These are phyloP conservation scores for Spilogale gracilis DNA, from an alignment of 2,113 vertebrate genomes.

Conservation along the genomic window DNA sequence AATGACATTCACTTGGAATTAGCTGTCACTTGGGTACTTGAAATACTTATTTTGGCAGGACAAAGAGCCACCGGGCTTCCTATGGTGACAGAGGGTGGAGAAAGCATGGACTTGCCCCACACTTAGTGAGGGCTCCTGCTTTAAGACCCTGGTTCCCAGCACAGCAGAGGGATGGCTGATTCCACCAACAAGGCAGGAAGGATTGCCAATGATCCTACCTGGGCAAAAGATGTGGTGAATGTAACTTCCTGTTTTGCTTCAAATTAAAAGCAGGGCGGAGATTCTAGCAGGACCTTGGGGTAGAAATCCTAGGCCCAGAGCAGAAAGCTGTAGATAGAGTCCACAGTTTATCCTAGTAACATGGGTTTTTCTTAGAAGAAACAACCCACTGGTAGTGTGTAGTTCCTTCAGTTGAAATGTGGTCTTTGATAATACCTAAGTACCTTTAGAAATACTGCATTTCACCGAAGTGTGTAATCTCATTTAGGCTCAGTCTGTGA, in stretches of 20 bases:
- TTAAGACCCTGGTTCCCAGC: neutral
- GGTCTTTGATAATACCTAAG: neutral
- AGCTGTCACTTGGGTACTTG: neutral
- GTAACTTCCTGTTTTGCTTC: conserved; percentile 33
- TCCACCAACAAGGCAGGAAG: neutral
- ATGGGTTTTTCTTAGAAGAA: neutral
- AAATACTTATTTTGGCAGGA: neutral
- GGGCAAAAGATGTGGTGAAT: neutral
- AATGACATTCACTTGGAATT: neutral
- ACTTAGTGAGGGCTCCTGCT: neutral
- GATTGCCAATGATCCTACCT: neutral
- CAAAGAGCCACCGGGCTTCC: neutral
- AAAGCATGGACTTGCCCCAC: neutral
- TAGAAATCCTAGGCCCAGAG: neutral
- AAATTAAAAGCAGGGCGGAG: neutral
- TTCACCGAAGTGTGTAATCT: neutral
- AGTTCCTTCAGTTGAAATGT: neutral
- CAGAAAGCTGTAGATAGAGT: neutral
- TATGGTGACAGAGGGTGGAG: neutral
- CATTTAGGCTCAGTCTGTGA: neutral
- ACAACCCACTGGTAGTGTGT: neutral
- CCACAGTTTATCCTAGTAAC: neutral
- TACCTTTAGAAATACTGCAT: neutral
- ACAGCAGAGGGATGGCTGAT: neutral
- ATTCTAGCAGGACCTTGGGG: neutral